Evolutionary conservation across 2,888 invertebrate species (phyloP).

Genomic region (Acrobeloides nanus): DNA sequence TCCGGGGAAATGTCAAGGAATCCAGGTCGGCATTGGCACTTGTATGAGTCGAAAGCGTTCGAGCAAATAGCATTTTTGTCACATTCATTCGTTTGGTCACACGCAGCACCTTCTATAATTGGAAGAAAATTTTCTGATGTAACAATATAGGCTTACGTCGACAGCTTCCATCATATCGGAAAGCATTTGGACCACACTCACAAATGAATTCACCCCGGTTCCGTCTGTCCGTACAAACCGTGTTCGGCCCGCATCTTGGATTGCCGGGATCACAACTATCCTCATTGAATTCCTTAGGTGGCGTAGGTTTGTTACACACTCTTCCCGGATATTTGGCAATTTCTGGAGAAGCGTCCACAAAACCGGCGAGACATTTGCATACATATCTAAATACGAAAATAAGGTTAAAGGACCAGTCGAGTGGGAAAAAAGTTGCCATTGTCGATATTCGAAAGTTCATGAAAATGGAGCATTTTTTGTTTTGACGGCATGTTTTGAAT

Average conservation of each 20-base stretch:
- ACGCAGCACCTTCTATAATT: constrained; percentile 5
- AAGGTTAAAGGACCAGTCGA: too few species aligned
- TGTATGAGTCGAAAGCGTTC: constrained; percentile 48
- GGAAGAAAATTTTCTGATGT: neutral
- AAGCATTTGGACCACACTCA: constrained; percentile 41
- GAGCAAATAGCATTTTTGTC: constrained; percentile 48
- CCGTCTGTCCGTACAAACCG: constrained; percentile 36
- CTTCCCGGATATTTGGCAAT: constrained; percentile 51
- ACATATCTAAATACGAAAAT: constrained; percentile 69
- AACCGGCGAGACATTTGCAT: constrained; percentile 75
- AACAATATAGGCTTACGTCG: too few species aligned
- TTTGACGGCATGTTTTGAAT: too few species aligned
- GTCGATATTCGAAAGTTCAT: too few species aligned
- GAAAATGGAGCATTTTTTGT: too few species aligned
- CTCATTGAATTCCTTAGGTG: neutral
- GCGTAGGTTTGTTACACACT: constrained; percentile 32
- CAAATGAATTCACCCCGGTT: constrained; percentile 36
- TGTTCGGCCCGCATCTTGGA: constrained; percentile 35
- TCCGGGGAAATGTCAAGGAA: constrained; percentile 45
- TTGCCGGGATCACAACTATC: constrained; percentile 26
- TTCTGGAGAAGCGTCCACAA: constrained; percentile 61
- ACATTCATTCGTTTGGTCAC: constrained; percentile 31
- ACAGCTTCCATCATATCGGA: constrained; percentile 50
- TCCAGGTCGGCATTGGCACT: constrained; percentile 47
- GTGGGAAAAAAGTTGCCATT: too few species aligned